Conservation (phyloP, 2,113 vertebrate species). For the Geococcyx californianus region DNA sequence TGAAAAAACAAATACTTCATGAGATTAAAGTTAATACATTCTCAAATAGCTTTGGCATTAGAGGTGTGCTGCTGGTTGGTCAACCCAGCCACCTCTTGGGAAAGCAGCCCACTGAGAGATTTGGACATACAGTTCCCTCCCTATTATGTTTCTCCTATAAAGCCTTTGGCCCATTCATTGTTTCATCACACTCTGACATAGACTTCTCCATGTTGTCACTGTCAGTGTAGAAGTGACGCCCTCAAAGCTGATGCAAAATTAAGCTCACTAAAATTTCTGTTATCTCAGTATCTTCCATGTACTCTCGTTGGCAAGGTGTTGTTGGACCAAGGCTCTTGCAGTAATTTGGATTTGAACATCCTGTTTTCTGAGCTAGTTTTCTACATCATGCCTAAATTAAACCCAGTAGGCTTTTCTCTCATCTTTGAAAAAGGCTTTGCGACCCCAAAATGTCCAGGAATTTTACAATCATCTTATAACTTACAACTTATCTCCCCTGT, state of each 20-base stretch:
- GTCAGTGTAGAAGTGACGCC: not conserved
- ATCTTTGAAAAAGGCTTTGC: not conserved
- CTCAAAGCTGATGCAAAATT: not conserved
- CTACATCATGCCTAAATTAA: not conserved
- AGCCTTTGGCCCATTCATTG: not conserved
- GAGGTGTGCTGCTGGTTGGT: not conserved
- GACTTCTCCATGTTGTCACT: not conserved
- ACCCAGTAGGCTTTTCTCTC: conserved; percentile 10
- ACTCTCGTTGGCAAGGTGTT: not conserved
- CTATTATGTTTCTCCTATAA: not conserved
- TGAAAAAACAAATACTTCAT: not conserved
- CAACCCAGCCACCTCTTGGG: not conserved
- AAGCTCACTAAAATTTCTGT: not conserved
- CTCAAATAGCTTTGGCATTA: not conserved
- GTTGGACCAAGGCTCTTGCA: not conserved
- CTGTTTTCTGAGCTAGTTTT: not conserved
- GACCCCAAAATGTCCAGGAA: conserved; percentile 52
- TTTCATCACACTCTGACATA: not conserved
- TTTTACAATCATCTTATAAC: conserved; percentile 19
- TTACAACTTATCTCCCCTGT: conserved; percentile 24
- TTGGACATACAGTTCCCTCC: not conserved
- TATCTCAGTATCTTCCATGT: not conserved
- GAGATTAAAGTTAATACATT: not conserved
- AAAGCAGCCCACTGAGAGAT: not conserved
- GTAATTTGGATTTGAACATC: not conserved